phyloP scores from a whole-genome alignment of 2,888 invertebrate species.

The Aproaerema taeniolella region DNA sequence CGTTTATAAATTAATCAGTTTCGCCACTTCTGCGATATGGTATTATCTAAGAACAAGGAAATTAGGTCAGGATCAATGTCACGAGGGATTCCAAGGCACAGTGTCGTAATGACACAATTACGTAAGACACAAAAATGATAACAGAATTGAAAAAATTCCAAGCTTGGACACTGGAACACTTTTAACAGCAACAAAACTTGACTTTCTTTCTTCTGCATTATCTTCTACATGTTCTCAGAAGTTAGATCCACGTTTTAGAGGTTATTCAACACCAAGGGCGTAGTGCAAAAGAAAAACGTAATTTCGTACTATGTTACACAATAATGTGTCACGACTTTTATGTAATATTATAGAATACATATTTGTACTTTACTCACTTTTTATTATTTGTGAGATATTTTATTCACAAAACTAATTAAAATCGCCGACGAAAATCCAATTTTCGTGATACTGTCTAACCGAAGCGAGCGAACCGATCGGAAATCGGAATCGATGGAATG shows the following conservation, averaged over 20 bases:
- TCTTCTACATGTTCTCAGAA: background rate
- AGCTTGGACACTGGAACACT: no score
- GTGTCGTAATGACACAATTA: conserved; percentile 62
- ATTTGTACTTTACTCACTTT: conserved; percentile 23
- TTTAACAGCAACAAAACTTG: no score
- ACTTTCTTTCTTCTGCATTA: background rate
- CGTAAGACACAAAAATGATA: conserved; percentile 54
- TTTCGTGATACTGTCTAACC: background rate
- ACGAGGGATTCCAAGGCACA: conserved; percentile 48
- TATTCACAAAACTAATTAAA: background rate
- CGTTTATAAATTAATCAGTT: no score
- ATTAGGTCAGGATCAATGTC: conserved; percentile 71
- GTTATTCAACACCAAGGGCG: conserved; percentile 1
- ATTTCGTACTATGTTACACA: no score
- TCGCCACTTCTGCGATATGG: no score
- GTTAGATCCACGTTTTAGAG: background rate
- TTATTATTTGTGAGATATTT: conserved; percentile 16
- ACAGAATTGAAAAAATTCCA: no score
- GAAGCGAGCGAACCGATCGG: background rate
- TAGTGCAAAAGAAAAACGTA: background rate
- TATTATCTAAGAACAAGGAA: conserved; percentile 17
- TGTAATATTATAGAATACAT: background rate
- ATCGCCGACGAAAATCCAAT: conserved; percentile 2
- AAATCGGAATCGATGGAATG: no score
- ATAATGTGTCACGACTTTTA: no score